Conservation (phyloP, 2,113 vertebrate genomes). For the Parotia lawesii region DNA sequence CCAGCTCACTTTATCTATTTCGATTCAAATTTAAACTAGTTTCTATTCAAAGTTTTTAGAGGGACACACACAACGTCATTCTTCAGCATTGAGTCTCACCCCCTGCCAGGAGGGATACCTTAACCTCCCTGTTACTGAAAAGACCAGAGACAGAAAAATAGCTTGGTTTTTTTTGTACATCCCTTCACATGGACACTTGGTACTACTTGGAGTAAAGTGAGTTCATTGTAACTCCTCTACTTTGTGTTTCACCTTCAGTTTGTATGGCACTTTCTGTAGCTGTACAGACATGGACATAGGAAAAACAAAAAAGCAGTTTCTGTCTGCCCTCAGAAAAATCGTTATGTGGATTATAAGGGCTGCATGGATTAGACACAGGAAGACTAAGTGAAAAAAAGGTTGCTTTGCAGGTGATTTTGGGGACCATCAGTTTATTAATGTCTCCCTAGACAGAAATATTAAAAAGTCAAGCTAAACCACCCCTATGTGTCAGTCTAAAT, state of each 20-base stretch:
- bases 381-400: background rate
- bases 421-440: background rate
- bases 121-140: constrained; percentile 3
- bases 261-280: background rate
- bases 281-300: background rate
- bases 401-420: background rate
- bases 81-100: background rate
- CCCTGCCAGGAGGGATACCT: constrained; percentile 4
- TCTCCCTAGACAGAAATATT: background rate
- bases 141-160: background rate
- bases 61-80: background rate
- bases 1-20: constrained; percentile 9
- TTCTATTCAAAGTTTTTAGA: constrained; percentile 24
- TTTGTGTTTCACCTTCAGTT: background rate
- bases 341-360: background rate
- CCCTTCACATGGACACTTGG: background rate
- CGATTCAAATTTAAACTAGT: constrained; percentile 29
- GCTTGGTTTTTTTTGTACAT: background rate
- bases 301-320: background rate
- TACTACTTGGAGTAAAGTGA: background rate
- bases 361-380: background rate
- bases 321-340: background rate
- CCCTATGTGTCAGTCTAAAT: background rate
- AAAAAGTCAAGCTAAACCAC: background rate
- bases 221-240: background rate